These are phyloP conservation scores for Neuroterus valhalla DNA, from an alignment of 1,140 invertebrate species.

Conservation along the genomic window DNA sequence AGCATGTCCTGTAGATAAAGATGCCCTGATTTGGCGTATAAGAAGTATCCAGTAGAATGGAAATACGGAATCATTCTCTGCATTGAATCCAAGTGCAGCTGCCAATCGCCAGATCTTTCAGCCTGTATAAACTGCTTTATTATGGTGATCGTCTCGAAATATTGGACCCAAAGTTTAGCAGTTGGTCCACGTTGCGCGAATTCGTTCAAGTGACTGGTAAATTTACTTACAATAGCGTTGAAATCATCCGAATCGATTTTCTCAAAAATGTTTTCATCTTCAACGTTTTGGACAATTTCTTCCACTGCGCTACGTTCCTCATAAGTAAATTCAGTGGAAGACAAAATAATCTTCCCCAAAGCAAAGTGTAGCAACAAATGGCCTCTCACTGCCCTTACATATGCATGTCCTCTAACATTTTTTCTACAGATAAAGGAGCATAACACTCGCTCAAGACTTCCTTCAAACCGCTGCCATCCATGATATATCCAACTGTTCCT, in stretches of 20 bases:
- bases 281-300: constrained; percentile 10
- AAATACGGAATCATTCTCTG: constrained; percentile 61
- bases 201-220: neutral
- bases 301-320: constrained; percentile 9
- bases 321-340: constrained; percentile 24
- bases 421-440: no score
- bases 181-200: constrained; percentile 33
- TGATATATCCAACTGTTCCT: no score
- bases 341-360: neutral
- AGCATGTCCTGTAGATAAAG: constrained; percentile 38
- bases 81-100: constrained; percentile 50
- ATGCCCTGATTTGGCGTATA: constrained; percentile 33
- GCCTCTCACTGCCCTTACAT: neutral
- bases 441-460: no score
- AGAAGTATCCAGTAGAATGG: constrained; percentile 57
- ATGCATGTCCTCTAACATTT: no score
- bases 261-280: neutral
- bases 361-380: neutral
- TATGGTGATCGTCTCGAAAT: constrained; percentile 54
- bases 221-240: neutral
- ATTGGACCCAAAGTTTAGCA: constrained; percentile 50
- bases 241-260: neutral
- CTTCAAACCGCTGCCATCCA: no score
- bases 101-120: constrained; percentile 54
- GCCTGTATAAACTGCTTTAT: constrained; percentile 53